A percentile compares a stretch with the other conserved stretches of the same genome.
Evolutionary conservation across 2,797 vertebrate species (phyloP).

Genomic region (Malurus splendens): DNA sequence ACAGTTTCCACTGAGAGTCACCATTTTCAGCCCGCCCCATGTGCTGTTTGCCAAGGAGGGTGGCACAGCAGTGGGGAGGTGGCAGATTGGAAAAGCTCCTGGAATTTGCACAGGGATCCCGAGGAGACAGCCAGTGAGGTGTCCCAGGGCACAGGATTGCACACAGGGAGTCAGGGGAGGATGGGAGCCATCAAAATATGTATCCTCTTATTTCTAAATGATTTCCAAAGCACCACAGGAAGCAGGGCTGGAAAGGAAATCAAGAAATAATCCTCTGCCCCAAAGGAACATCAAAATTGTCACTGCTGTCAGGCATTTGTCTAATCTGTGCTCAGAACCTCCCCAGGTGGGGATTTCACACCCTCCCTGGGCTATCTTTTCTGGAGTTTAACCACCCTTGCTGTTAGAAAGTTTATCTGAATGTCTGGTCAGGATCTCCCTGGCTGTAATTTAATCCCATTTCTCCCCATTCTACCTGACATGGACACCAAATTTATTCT

Average conservation of each 20-base stretch:
- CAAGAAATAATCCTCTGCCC: conserved; percentile 10
- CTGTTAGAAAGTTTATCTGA: conserved; percentile 15
- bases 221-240: not conserved
- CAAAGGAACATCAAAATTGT: conserved; percentile 29
- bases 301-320: conserved; percentile 5
- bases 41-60: not conserved
- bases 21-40: rapidly evolving
- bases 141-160: not conserved
- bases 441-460: conserved; percentile 1
- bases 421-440: not conserved
- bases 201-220: not conserved
- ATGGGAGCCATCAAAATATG: not conserved
- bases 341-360: not conserved
- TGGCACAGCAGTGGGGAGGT: not conserved
- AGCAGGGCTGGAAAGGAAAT: not conserved
- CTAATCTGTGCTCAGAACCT: not conserved
- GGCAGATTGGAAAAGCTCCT: not conserved
- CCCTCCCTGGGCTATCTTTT: not conserved
- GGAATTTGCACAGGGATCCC: not conserved
- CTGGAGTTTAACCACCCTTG: conserved; percentile 7
- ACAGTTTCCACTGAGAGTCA: not conserved
- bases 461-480: not conserved
- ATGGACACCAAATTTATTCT: not conserved
- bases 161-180: not conserved
- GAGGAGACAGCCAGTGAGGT: rapidly evolving